Conservation (phyloP, 2,797 vertebrate species). For the Aplochiton taeniatus region DNA sequence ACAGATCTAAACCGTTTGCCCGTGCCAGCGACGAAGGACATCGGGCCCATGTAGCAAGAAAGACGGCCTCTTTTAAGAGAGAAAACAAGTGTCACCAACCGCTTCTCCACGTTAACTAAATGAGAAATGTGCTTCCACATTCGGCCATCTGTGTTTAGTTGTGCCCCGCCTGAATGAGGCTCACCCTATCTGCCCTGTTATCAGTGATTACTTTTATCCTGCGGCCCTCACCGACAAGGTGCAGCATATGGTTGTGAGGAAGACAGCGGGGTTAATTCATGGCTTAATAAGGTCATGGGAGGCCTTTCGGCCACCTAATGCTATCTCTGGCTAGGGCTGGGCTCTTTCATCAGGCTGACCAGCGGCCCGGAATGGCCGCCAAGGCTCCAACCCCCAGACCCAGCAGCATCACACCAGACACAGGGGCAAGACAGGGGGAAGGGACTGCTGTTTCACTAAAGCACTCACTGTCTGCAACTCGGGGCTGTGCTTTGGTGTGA, state of each 20-base stretch:
- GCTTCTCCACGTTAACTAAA: too few relatives aligned
- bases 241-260: background rate
- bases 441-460: too few relatives aligned
- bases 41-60: too few relatives aligned
- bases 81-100: too few relatives aligned
- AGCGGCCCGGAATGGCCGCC: background rate
- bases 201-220: conserved; percentile 20
- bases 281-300: conserved; percentile 14
- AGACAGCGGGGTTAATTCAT: background rate
- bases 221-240: conserved; percentile 10
- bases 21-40: too few relatives aligned
- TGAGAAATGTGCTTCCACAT: background rate
- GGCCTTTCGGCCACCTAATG: conserved; percentile 17
- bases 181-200: conserved; percentile 10
- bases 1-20: background rate
- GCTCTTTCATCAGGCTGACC: conserved; percentile 26
- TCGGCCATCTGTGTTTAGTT: conserved; percentile 12
- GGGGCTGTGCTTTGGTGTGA: background rate
- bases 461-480: too few relatives aligned
- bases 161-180: conserved; percentile 17
- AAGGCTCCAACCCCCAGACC: background rate
- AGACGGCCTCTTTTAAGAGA: too few relatives aligned
- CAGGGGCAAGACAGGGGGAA: background rate
- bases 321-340: conserved; percentile 16
- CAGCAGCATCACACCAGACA: background rate